Conservation (phyloP, 1,140 invertebrate species). For the Galendromus occidentalis region DNA sequence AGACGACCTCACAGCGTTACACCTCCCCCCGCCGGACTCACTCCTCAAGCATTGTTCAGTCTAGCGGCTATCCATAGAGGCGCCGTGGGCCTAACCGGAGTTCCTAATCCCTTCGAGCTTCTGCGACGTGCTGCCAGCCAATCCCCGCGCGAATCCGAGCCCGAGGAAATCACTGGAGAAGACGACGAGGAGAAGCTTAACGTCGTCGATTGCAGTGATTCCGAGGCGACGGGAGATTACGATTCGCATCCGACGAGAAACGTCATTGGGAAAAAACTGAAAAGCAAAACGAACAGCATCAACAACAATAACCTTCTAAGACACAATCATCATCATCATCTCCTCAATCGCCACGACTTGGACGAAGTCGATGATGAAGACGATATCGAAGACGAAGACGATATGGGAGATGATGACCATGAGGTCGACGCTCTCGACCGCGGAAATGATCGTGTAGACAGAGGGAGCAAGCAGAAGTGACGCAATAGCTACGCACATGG, state of each 20-base stretch:
- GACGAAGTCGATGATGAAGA: background rate
- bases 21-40: background rate
- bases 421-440: background rate
- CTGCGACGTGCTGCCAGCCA: background rate
- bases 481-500: background rate
- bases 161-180: background rate
- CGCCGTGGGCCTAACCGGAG: background rate
- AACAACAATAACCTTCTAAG: background rate
- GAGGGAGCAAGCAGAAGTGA: background rate
- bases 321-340: background rate
- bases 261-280: background rate
- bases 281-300: background rate
- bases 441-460: too few species aligned
- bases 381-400: background rate
- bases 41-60: background rate
- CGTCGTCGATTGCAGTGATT: conserved; percentile 7
- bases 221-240: background rate
- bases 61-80: background rate
- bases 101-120: background rate
- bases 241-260: background rate
- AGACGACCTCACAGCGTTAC: background rate
- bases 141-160: background rate
- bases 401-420: background rate
- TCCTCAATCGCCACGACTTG: background rate
- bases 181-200: conserved; percentile 5